Evolutionary conservation across 2,888 invertebrate genomes (phyloP).

Genomic region (Nomada flava): DNA sequence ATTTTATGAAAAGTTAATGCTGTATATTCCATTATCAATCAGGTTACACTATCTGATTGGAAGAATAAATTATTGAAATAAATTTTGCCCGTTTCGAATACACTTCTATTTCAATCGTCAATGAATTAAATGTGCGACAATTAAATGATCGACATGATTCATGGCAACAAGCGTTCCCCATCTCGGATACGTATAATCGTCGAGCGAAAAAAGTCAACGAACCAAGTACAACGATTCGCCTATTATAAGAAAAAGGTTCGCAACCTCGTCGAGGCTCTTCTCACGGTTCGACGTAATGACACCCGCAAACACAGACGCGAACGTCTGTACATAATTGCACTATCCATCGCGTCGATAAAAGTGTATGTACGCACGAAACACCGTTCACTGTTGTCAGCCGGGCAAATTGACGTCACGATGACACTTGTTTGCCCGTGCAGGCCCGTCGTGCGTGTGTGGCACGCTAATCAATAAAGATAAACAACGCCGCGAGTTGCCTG

Average conservation of each 20-base stretch:
- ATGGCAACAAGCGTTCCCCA: too few species aligned
- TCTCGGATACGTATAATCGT: conserved; percentile 23
- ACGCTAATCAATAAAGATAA: conserved; percentile 62
- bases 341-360: conserved; percentile 53
- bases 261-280: neutral
- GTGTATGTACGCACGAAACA: conserved; percentile 24
- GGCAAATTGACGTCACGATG: conserved; percentile 70
- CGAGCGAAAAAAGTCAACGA: conserved; percentile 20
- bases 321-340: neutral
- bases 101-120: too few species aligned
- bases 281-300: conserved; percentile 30
- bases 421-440: conserved; percentile 65
- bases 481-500: conserved; percentile 29
- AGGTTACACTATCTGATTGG: neutral
- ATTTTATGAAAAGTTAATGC: neutral
- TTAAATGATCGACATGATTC: too few species aligned
- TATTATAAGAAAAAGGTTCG: too few species aligned
- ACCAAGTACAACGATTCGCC: conserved; percentile 1
- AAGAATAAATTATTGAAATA: too few species aligned
- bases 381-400: conserved; percentile 44
- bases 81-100: too few species aligned
- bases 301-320: neutral
- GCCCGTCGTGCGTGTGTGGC: conserved; percentile 25
- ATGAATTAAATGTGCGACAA: too few species aligned
- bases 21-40: neutral